Evolutionary conservation across 1,140 invertebrate species (phyloP).

Genomic region (Wasmannia auropunctata): DNA sequence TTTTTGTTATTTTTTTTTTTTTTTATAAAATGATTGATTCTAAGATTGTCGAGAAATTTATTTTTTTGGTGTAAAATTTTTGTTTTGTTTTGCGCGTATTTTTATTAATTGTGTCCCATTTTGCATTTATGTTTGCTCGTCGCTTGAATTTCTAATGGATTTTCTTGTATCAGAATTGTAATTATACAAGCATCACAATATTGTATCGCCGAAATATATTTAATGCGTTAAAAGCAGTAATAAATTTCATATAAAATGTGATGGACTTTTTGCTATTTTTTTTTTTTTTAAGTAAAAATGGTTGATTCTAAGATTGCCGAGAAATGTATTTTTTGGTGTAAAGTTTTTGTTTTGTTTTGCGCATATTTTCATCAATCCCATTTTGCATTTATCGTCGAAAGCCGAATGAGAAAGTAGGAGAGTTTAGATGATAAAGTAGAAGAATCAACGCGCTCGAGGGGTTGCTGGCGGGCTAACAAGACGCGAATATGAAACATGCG

Average conservation of each 20-base stretch:
- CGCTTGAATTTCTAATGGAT: not conserved
- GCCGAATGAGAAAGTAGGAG: not conserved
- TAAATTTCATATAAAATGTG: not conserved
- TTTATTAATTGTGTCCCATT: not conserved
- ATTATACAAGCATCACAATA: too few relatives aligned
- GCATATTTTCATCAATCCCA: not conserved
- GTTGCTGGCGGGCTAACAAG: not conserved
- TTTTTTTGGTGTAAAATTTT: not conserved
- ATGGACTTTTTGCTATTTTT: not conserved
- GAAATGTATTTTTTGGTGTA: not conserved
- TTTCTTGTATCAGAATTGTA: not conserved
- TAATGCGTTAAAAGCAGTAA: not conserved
- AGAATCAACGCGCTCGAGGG: not conserved
- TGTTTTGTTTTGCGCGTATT: not conserved
- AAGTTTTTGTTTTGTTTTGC: not conserved
- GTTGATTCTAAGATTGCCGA: not conserved
- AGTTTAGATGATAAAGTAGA: not conserved
- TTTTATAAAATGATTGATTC: not conserved
- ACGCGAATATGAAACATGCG: constrained; percentile 13
- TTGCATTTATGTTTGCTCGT: not conserved
- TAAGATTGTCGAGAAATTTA: not conserved
- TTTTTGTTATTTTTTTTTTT: not conserved
- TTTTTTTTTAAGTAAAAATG: not conserved
- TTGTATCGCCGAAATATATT: not conserved
- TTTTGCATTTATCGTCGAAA: not conserved